Conservation (phyloP, 2,113 vertebrate genomes). For the Scopus umbretta region DNA sequence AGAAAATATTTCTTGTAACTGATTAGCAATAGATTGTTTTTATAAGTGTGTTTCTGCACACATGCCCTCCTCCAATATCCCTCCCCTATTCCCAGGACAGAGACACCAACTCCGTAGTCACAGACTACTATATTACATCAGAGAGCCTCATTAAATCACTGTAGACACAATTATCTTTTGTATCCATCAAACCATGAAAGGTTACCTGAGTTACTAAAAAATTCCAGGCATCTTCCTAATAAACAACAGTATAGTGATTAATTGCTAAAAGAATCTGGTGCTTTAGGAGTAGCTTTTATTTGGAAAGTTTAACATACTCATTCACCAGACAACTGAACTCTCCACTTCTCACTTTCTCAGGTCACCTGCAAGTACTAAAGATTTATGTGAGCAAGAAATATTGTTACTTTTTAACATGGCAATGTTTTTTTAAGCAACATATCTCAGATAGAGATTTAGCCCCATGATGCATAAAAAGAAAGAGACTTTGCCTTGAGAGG, state of each 20-base stretch:
- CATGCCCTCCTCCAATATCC: background rate
- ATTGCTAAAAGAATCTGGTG: slow-evolving; percentile 56
- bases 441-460: slow-evolving; percentile 65
- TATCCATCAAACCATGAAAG: slow-evolving; percentile 60
- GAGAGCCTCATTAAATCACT: slow-evolving; percentile 50
- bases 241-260: slow-evolving; percentile 58
- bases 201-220: slow-evolving; percentile 67
- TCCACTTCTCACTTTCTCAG: slow-evolving; percentile 73
- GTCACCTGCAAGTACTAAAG: slow-evolving; percentile 73
- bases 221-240: slow-evolving; percentile 66
- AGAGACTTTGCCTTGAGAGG: slow-evolving; percentile 51
- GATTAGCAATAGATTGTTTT: slow-evolving; percentile 31
- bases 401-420: slow-evolving; percentile 60
- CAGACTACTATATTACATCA: slow-evolving; percentile 37
- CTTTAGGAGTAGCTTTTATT: slow-evolving; percentile 70
- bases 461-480: slow-evolving; percentile 28
- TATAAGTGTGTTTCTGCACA: slow-evolving; percentile 5
- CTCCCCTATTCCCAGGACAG: slow-evolving; percentile 21
- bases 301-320: slow-evolving; percentile 64
- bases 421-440: slow-evolving; percentile 68
- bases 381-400: slow-evolving; percentile 77
- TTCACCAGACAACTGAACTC: slow-evolving; percentile 76
- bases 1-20: background rate
- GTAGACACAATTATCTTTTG: slow-evolving; percentile 52
- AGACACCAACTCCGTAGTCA: slow-evolving; percentile 38